A percentile compares a stretch with the other conserved stretches of the same genome.
phyloP scores from a whole-genome alignment of 2,888 invertebrate species.

The Zaprionus bogoriensis region DNA sequence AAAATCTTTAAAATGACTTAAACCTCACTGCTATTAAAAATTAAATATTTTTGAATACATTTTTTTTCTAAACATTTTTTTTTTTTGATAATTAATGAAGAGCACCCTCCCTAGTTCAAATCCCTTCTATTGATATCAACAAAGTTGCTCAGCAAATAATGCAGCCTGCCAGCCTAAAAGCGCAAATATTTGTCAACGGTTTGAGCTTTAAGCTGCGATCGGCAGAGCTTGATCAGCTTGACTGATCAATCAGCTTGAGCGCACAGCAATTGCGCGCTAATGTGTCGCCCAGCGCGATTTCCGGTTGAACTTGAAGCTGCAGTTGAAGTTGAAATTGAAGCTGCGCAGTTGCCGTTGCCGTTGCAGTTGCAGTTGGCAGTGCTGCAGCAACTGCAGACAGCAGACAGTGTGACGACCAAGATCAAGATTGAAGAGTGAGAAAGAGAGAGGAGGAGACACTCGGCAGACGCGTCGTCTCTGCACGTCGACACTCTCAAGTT shows the following conservation, averaged over 20 bases:
- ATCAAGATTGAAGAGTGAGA: background rate
- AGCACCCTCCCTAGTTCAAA: no score
- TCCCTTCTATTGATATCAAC: no score
- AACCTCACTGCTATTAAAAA: no score
- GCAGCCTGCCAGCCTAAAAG: background rate
- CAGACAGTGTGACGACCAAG: constrained; percentile 62
- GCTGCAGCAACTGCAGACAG: constrained; percentile 31
- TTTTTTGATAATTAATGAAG: no score
- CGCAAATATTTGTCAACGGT: background rate
- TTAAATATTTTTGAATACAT: no score
- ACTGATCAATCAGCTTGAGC: constrained; percentile 23
- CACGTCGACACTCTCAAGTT: constrained; percentile 58
- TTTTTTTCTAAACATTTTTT: no score
- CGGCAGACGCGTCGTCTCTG: background rate
- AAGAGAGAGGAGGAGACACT: background rate
- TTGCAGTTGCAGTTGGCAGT: background rate
- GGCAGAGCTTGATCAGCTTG: constrained; percentile 19
- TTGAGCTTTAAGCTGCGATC: background rate
- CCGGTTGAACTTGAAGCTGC: constrained; percentile 21
- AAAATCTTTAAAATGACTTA: no score
- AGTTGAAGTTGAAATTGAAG: constrained; percentile 17
- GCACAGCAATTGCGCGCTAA: constrained; percentile 50
- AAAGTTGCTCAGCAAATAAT: background rate
- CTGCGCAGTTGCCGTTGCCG: constrained; percentile 18
- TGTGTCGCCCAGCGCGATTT: constrained; percentile 61